Base-by-base conservation (phyloP, 30 jellyfish, hydroid and myxozoan species). In the Chironex yamaguchii region DNA sequence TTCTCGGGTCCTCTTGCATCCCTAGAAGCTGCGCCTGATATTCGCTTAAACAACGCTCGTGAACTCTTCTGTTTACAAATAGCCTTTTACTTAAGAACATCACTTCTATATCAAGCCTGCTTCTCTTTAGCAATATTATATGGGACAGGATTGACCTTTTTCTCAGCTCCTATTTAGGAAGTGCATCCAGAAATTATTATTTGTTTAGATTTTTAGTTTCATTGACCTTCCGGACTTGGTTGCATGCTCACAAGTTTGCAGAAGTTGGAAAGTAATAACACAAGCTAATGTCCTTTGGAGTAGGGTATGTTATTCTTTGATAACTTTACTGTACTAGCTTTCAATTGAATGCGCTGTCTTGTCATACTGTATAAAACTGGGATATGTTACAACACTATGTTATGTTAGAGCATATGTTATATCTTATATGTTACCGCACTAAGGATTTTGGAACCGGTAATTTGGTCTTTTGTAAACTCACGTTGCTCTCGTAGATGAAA, bases 181-280 rank as follows among this genome's bases (percentile, higher is more conserved):
- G 62, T 9, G 62, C n/a, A n/a, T 9, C n/a, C 12, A 12, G 62
- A n/a, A n/a, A n/a, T n/a, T n/a, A n/a, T n/a, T n/a, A 35, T 31
- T 2, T 29, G 64, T 67, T 62, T 52, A 88, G 92, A 77, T 93
- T 1, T 93, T 93, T 67, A 62, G 96, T 52, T 93, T 89, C 68
- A 88, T 93, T 9, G 96, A 81, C 66, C 89, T 93, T 2, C 96
- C 96, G 13, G 97, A 87, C 63, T 92, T 93, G 36, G 85, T 93
- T 9, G 82, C 84, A 1, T 93, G 98, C 79, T 82, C 97, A 11
- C 96, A 87, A 84, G 97, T 93, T 0, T 93, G 98, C 49, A 84
- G 97, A 23, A 62, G 87, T 0, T 93, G 98, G 98, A 93, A 93
- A 58, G 91, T 87, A 85, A 87, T 93, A 33, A 82, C 98, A 6